phyloP scores from a whole-genome alignment of 2,113 vertebrate species.

The Notarius lentiginosus region DNA sequence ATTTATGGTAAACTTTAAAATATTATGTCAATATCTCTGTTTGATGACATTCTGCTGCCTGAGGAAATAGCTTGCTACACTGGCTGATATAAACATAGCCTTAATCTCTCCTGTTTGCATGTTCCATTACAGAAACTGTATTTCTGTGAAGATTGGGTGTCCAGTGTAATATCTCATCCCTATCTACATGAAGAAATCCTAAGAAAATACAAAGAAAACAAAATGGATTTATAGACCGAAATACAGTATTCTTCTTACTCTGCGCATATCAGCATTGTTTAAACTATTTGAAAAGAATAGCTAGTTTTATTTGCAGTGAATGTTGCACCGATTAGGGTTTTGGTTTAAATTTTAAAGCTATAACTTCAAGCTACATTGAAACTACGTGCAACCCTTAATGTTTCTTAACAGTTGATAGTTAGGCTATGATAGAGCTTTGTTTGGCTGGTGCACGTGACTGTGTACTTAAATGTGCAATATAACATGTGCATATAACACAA shows the following conservation, averaged over 20 bases:
- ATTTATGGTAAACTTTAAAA: neutral
- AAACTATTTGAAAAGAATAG: neutral
- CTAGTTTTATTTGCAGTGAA: neutral
- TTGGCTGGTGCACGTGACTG: neutral
- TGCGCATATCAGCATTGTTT: neutral
- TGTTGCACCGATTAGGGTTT: neutral
- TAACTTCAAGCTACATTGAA: neutral
- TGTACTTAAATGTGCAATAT: neutral
- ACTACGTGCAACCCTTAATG: neutral
- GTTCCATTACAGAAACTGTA: neutral
- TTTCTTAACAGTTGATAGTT: neutral
- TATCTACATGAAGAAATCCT: neutral
- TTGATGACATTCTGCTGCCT: neutral
- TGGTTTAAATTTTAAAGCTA: neutral
- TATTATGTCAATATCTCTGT: neutral
- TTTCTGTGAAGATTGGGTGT: neutral
- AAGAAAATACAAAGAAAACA: neutral
- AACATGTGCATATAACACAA: neutral
- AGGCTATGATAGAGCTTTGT: neutral
- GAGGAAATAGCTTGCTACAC: neutral
- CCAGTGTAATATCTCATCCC: neutral
- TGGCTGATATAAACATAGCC: neutral
- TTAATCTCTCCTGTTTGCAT: neutral
- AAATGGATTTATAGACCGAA: neutral
- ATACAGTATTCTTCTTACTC: neutral